Percentiles rank a stretch among this genome's conserved stretches.
phyloP scores from a whole-genome alignment of 2,888 invertebrate species.

The Neoaliturus tenellus region DNA sequence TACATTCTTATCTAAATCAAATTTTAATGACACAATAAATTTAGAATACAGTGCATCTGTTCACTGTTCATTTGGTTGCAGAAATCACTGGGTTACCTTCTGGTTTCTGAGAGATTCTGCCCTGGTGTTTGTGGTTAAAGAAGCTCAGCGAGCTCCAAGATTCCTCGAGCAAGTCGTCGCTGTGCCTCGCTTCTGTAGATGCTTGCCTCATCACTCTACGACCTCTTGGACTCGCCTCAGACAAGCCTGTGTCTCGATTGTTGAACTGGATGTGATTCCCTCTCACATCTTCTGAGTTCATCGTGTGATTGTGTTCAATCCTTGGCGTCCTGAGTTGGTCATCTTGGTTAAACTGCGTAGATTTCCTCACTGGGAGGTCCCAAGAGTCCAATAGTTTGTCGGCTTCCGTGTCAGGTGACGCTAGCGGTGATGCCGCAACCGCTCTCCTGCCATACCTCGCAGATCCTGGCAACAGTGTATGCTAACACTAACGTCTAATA shows the following conservation, averaged over 20 bases:
- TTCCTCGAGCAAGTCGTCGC: slow-evolving; percentile 66
- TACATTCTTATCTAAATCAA: too few relatives aligned
- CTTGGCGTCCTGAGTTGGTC: background rate
- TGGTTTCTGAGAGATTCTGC: slow-evolving; percentile 66
- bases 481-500: background rate
- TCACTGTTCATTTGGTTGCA: too few relatives aligned
- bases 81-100: slow-evolving; percentile 57
- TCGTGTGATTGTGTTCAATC: background rate
- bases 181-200: slow-evolving; percentile 52
- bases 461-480: slow-evolving; percentile 57
- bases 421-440: slow-evolving; percentile 40
- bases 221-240: background rate
- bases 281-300: background rate
- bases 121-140: slow-evolving; percentile 69
- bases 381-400: background rate
- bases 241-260: background rate
- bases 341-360: background rate
- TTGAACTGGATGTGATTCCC: background rate
- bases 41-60: too few relatives aligned
- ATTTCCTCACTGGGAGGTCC: background rate
- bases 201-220: background rate
- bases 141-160: slow-evolving; percentile 69
- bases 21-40: too few relatives aligned
- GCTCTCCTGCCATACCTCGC: slow-evolving; percentile 67
- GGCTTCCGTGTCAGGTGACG: slow-evolving; percentile 6